Conservation (phyloP, 2,888 invertebrate genomes). For the Aleiodes leptofemur region DNA sequence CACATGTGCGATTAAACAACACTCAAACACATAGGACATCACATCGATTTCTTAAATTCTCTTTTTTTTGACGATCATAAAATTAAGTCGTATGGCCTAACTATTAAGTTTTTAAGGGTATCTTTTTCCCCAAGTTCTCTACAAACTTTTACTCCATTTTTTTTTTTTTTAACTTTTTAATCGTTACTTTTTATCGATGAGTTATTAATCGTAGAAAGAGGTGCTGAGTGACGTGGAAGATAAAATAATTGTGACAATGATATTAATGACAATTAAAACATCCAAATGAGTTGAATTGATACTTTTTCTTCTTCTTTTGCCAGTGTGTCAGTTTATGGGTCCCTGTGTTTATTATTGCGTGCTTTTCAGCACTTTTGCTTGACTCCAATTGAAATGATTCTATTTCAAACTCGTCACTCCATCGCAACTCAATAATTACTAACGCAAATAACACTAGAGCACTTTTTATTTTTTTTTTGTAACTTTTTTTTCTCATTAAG, state of each 20-base stretch:
- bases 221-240: slow-evolving; percentile 27
- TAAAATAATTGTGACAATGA: slow-evolving; percentile 38
- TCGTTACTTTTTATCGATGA: too few species aligned
- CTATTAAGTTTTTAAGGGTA: slow-evolving; percentile 58
- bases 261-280: slow-evolving; percentile 43
- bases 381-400: slow-evolving; percentile 7
- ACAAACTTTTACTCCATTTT: slow-evolving; percentile 33
- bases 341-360: slow-evolving; percentile 62
- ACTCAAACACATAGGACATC: slow-evolving; percentile 67
- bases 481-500: slow-evolving; percentile 44
- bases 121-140: slow-evolving; percentile 51
- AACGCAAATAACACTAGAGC: background rate
- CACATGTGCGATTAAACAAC: slow-evolving; percentile 59
- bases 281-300: slow-evolving; percentile 45
- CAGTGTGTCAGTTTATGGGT: slow-evolving; percentile 58
- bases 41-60: slow-evolving; percentile 60
- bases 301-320: slow-evolving; percentile 57
- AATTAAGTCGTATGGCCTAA: slow-evolving; percentile 36
- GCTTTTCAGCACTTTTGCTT: slow-evolving; percentile 15
- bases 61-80: slow-evolving; percentile 29
- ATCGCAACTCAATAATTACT: slow-evolving; percentile 52
- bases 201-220: background rate
- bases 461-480: slow-evolving; percentile 24
- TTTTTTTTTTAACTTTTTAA: too few species aligned
- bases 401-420: slow-evolving; percentile 33